Evolutionary conservation across 2,113 vertebrate species (phyloP).

Genomic region (Pituophis catenifer): DNA sequence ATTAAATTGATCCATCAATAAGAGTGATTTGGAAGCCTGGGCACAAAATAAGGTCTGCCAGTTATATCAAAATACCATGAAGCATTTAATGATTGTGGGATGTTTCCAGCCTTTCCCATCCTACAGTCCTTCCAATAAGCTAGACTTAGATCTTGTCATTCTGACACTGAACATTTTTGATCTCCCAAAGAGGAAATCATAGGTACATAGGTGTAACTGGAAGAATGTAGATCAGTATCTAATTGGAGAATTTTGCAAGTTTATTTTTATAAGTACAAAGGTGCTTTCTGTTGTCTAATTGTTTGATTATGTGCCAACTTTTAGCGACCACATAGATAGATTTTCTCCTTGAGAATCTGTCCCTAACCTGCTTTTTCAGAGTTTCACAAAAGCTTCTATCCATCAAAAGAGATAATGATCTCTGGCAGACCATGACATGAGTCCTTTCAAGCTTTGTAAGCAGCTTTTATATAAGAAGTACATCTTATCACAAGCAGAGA

Average conservation of each 20-base stretch:
- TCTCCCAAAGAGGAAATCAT: background rate
- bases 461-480: background rate
- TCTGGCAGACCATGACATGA: background rate
- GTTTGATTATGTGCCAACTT: background rate
- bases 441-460: background rate
- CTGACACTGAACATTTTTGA: background rate
- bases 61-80: background rate
- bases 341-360: background rate
- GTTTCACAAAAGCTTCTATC: background rate
- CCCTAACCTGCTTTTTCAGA: background rate
- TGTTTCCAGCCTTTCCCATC: background rate
- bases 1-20: background rate
- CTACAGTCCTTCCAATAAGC: background rate
- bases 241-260: background rate
- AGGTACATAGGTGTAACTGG: background rate
- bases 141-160: background rate
- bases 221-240: background rate
- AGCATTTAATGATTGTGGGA: background rate
- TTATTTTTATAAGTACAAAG: background rate
- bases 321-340: background rate
- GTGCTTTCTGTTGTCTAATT: background rate
- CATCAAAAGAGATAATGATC: background rate
- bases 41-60: background rate
- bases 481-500: background rate
- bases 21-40: background rate